Evolutionary conservation across 2,888 invertebrate genomes (phyloP), one percentile per base, ranked within the genome.

Genomic region (Mycalesis mineus): DNA sequence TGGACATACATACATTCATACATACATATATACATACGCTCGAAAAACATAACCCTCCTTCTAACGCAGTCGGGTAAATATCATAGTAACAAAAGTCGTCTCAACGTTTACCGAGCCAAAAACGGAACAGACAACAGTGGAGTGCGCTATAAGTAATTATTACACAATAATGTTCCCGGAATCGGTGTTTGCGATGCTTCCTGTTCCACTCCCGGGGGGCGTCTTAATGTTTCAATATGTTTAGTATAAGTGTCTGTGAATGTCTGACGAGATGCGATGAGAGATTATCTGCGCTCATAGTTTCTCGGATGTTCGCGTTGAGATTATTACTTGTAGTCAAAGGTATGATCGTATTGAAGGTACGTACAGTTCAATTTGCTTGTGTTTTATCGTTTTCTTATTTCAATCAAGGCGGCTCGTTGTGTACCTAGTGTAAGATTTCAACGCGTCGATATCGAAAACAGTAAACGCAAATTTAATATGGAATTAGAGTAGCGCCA

Each of bases 91-190:
- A 49, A 31, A 62, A 60, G 57, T 53, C 61, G 3, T 50, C 62
- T 82, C 82, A 74, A 74, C 56, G 66, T 42, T 58, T 48, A n/a
- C 29, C n/a, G 9, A 7, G n/a, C 73, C 63, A 62, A 45, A 74
- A 80, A 74, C 77, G 71, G 75, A 82, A 78, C 22, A 22, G 3
- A 22, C 22, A 22, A 22, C 74, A 73, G 69, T 66, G 68, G 66
- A 76, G 78, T 74, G 77, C 69, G 74, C 78, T 77, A 73, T 82
- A 80, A 80, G 85, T 86, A 84, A 85, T 86, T 80, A 84, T 84
- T 83, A 82, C 80, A 82, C 80, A 83, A 85, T 83, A 82, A 77
- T 74, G 78, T 82, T 80, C 75, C 71, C 69, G 77, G 82, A 80
- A 83, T 79, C 71, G 70, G 66, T 74, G 77, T 80, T 77, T 74